A percentile compares a stretch with the other conserved stretches of the same genome.
These are phyloP conservation scores for Vanacampus margaritifer DNA, from an alignment of 2,113 vertebrate genomes.

Conservation along the genomic window DNA sequence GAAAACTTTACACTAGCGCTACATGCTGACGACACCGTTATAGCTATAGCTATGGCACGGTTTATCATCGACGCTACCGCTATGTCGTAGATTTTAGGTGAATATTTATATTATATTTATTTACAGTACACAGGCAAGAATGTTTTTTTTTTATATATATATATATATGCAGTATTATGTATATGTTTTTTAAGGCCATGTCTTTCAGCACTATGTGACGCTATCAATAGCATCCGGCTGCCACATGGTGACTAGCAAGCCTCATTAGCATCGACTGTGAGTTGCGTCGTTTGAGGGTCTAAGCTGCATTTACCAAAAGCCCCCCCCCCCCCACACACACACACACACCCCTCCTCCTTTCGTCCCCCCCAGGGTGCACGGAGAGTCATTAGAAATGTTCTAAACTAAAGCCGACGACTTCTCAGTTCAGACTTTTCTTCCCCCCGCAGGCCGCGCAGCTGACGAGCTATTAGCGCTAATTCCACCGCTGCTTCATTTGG, in stretches of 20 bases:
- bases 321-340: background rate
- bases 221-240: background rate
- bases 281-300: slow-evolving; percentile 47
- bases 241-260: background rate
- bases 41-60: too few species aligned
- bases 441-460: slow-evolving; percentile 60
- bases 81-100: too few species aligned
- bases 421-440: slow-evolving; percentile 43
- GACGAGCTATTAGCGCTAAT: slow-evolving; percentile 71
- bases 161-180: too few species aligned
- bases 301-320: slow-evolving; percentile 49
- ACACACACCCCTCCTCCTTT: background rate
- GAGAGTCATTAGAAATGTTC: slow-evolving; percentile 58
- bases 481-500: slow-evolving; percentile 69
- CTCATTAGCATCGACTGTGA: background rate
- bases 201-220: background rate
- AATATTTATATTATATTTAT: too few species aligned
- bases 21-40: background rate
- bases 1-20: slow-evolving; percentile 49
- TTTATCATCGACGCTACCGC: too few species aligned
- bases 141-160: too few species aligned
- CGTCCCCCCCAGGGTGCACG: slow-evolving; percentile 30
- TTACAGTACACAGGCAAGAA: too few species aligned
- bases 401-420: slow-evolving; percentile 51
- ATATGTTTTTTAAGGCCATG: too few species aligned